Conservation (phyloP, 1,140 invertebrate species). For the Drosophila neocordata region DNA sequence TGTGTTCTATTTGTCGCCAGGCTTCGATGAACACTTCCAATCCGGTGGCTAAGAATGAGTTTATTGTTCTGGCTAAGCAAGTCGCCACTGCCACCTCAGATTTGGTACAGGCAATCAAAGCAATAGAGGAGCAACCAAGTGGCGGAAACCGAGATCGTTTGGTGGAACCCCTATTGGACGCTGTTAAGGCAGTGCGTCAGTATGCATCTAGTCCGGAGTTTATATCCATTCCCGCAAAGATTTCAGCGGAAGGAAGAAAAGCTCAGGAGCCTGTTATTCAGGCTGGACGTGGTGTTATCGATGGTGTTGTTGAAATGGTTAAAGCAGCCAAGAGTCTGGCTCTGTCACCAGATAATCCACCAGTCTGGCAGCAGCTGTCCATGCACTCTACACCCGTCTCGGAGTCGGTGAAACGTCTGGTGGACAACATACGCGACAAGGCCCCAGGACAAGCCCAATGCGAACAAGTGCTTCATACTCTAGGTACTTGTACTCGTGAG, state of each 20-base stretch:
- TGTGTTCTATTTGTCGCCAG: constrained; percentile 96
- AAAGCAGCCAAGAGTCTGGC: constrained; percentile 94
- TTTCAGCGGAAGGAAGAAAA: constrained; percentile 89
- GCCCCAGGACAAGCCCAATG: constrained; percentile 98
- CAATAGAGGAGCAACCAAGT: constrained; percentile 92
- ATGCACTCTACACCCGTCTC: constrained; percentile 97
- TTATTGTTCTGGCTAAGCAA: constrained; percentile 98
- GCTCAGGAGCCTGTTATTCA: constrained; percentile 94
- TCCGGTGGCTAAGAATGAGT: constrained; percentile 96
- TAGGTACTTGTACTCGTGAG: constrained; percentile 90
- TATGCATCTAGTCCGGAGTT: constrained; percentile 98
- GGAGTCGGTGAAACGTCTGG: constrained; percentile 97
- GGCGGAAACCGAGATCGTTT: constrained; percentile 88
- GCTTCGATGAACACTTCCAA: constrained; percentile 96
- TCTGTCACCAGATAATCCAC: constrained; percentile 94
- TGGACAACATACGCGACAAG: constrained; percentile 95
- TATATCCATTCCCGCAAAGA: constrained; percentile 94
- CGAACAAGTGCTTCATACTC: constrained; percentile 90
- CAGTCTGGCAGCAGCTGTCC: constrained; percentile 96
- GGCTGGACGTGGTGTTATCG: constrained; percentile 90
- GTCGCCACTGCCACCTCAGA: constrained; percentile 98
- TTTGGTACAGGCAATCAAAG: constrained; percentile 97
- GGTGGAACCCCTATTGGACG: constrained; percentile 93
- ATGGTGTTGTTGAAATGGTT: constrained; percentile 88
- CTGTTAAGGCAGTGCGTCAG: constrained; percentile 95